phyloP scores from a whole-genome alignment of 2,113 vertebrate genomes.

The Dicentrarchus labrax region DNA sequence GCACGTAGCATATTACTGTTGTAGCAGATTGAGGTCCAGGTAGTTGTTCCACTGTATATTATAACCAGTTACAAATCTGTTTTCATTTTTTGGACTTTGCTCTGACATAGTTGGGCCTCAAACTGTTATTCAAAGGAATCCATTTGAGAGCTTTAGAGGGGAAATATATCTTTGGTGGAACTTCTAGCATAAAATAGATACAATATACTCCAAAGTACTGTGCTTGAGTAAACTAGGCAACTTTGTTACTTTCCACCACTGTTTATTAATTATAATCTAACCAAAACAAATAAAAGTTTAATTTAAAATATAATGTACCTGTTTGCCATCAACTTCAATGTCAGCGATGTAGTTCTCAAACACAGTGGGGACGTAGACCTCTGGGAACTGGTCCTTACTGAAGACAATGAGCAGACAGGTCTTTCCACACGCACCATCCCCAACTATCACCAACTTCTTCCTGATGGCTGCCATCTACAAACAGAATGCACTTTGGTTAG shows the following conservation, averaged over 20 bases:
- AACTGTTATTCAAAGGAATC: no score
- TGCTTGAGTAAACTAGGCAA: background rate
- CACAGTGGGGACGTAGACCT: conserved; percentile 97
- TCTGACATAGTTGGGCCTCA: no score
- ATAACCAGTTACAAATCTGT: no score
- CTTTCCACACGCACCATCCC: conserved; percentile 96
- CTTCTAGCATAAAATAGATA: no score
- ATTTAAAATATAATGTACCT: conserved; percentile 82
- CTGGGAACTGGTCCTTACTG: conserved; percentile 98
- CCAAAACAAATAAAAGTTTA: background rate
- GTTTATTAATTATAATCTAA: background rate
- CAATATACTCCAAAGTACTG: background rate
- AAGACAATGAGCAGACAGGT: conserved; percentile 98
- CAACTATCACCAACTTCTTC: conserved; percentile 98
- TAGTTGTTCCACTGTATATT: background rate
- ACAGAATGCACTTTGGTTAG: conserved; percentile 14
- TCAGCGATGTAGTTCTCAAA: conserved; percentile 99
- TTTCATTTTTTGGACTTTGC: no score
- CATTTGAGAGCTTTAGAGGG: no score
- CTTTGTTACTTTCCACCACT: background rate
- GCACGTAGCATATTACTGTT: background rate
- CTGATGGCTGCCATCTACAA: conserved; percentile 94
- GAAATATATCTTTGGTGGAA: no score
- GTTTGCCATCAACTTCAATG: conserved; percentile 97
- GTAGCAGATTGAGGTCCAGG: background rate